Conservation (phyloP, 2,888 invertebrate species). For the Cerastoderma edule region DNA sequence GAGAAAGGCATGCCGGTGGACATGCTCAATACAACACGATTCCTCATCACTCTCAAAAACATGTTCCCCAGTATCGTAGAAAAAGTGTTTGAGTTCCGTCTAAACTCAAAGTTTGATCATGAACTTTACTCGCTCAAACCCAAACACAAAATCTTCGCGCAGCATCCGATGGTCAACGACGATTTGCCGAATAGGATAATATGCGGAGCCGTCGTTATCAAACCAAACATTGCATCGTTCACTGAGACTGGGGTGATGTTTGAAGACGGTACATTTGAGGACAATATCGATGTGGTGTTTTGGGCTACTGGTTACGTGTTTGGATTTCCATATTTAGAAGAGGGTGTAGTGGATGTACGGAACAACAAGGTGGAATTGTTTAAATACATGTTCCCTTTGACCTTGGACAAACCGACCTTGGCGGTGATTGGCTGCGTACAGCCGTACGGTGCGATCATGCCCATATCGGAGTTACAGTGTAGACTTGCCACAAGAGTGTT, state of each 20-base stretch:
- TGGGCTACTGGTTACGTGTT: slow-evolving; percentile 83
- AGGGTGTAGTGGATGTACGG: slow-evolving; percentile 72
- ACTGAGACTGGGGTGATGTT: slow-evolving; percentile 78
- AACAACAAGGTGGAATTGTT: slow-evolving; percentile 81
- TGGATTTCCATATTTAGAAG: slow-evolving; percentile 83
- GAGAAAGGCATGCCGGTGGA: slow-evolving; percentile 77
- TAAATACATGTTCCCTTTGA: slow-evolving; percentile 83
- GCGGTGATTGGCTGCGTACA: slow-evolving; percentile 84
- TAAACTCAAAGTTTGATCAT: slow-evolving; percentile 81
- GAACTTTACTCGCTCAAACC: slow-evolving; percentile 82
- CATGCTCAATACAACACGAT: slow-evolving; percentile 61
- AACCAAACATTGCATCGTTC: slow-evolving; percentile 74
- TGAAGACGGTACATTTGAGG: slow-evolving; percentile 76
- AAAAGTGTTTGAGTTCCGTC: slow-evolving; percentile 25
- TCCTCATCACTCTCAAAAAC: neutral
- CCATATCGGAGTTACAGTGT: slow-evolving; percentile 85
- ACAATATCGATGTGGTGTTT: slow-evolving; percentile 81
- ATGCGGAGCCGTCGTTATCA: slow-evolving; percentile 81
- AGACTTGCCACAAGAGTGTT: slow-evolving; percentile 83
- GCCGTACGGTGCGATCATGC: slow-evolving; percentile 84
- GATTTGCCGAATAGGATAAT: slow-evolving; percentile 83
- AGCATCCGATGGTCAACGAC: slow-evolving; percentile 84
- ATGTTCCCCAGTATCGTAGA: slow-evolving; percentile 33
- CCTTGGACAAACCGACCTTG: slow-evolving; percentile 80
- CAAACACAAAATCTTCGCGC: slow-evolving; percentile 71